Evolutionary conservation across 2,113 vertebrate genomes (phyloP), one percentile per base, ranked within the genome.

Genomic region (Menidia beryllina): DNA sequence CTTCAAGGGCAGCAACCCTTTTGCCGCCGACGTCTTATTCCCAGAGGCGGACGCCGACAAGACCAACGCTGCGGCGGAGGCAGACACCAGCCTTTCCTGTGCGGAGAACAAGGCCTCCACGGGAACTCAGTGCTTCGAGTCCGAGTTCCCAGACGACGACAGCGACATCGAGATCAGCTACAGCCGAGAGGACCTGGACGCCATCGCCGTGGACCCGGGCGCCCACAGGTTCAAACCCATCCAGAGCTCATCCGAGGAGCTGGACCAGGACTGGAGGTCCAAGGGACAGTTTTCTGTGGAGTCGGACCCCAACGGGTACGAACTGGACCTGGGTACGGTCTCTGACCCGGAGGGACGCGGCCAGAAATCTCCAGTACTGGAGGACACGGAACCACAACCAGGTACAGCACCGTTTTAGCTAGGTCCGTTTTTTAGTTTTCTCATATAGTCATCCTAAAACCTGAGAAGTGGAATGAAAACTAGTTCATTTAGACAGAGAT

Each of bases 1-100:
- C 51, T 99, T 99, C 87, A 98, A 96, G 95, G 97, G 96, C 85
- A 96, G 95, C 8, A 95, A 99, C 81, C 97, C 97, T 4, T 99
- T 99, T 89, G 96, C 95, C 59, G 91, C 95, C 56, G 96, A 97
- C 61, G 70, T 85, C 34, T 93, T 98, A 90, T 97, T 96, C 85
- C 94, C 93, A 5, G 94, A 94, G 0, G 83, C 84, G 11, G 71
- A 53, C 0, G 13, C 50, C 4, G 39, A 63, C 5, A 77, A 50
- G 1, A 78, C 7, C 21, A 63, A 60, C 3, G 52, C 36, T 2
- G 52, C 25, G 0, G 89, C 89, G 3, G 90, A 91, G 15, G 86
- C 49, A 0, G 91, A 91, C 59, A 75, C 75, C 7, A 91, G 88
- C 61, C 72, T 88, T 39, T 90, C 91, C 41, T 89, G 85, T 27